Base-by-base conservation (phyloP, 1,140 invertebrate genomes). In the Drosophila asahinai region DNA sequence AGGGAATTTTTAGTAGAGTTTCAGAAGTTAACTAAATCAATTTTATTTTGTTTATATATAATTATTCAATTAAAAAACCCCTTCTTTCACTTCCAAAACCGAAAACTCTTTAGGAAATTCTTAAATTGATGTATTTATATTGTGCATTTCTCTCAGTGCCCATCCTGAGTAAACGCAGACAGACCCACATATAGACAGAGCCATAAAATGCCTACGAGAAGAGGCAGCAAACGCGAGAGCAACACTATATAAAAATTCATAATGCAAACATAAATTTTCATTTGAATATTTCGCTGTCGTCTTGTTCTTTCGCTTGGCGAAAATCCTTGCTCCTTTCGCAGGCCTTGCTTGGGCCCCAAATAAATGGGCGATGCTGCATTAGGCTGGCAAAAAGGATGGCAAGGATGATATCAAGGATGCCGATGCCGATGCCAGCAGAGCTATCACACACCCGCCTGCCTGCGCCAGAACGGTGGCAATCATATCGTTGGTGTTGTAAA, bases 231-330 rank as follows among this genome's bases (percentile, higher is more conserved):
- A 71, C 54, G 30, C 66, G 66, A 65, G 66, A 74, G 77, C 80
- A 86, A 90, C 83, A 92, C 90, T 92, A 91, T 92, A 91, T 92
- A 91, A 92, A 92, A 92, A 91, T 91, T 92, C 91, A 91, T 92
- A 91, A 92, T 91, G 91, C 91, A 92, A 92, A 92, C 91, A 92
- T 92, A 92, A 92, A 92, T 92, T 91, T 92, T 92, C 91, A 92
- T 92, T 92, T 92, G 81, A 92, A 92, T 92, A 89, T 92, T 83
- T 83, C 78, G 90, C 83, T 80, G 81, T 84, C 86, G 33, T 57
- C 54, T 57, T 57, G 54, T 90, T 83, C 64, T 68, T 42, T 3
- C 42, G 61, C 59, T 49, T 58, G 65, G 84, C 84, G 79, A 84
- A 84, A 84, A 87, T 89, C 40, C 60, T 62, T 55, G 38, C 57